Percentiles rank a stretch among this genome's conserved stretches.
Conservation (phyloP, 2,113 vertebrate genomes). For the Cyprinodon brontotheroides region DNA sequence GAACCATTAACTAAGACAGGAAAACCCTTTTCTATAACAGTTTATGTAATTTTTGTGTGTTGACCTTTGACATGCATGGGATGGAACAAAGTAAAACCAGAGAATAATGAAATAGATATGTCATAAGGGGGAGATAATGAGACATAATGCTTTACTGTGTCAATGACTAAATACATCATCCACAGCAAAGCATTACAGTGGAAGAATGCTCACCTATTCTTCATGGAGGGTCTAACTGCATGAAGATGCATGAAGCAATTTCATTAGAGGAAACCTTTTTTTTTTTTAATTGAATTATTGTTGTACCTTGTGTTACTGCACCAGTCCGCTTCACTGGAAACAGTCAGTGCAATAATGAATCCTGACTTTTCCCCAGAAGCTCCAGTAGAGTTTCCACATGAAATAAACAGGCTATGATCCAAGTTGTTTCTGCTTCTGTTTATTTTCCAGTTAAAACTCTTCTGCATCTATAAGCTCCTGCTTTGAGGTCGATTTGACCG, state of each 20-base stretch:
- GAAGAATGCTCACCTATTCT: no score
- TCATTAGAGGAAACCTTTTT: no score
- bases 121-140: no score
- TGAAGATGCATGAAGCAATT: no score
- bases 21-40: not conserved
- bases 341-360: slow-evolving; percentile 2
- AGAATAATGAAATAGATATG: not conserved
- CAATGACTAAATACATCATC: no score
- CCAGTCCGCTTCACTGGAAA: slow-evolving; percentile 8
- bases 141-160: no score
- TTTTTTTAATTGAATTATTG: not conserved
- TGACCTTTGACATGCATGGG: not conserved
- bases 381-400: slow-evolving; percentile 25
- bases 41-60: not conserved
- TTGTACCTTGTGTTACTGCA: not conserved
- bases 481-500: not conserved
- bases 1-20: not conserved
- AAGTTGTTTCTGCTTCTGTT: not conserved
- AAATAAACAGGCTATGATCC: slow-evolving; percentile 33
- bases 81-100: not conserved
- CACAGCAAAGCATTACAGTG: no score
- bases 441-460: slow-evolving; percentile 46
- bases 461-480: slow-evolving; percentile 38
- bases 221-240: no score
- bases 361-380: slow-evolving; percentile 45